Base-by-base conservation (phyloP, 2,797 vertebrate species). In the Hozukius guyotensis region DNA sequence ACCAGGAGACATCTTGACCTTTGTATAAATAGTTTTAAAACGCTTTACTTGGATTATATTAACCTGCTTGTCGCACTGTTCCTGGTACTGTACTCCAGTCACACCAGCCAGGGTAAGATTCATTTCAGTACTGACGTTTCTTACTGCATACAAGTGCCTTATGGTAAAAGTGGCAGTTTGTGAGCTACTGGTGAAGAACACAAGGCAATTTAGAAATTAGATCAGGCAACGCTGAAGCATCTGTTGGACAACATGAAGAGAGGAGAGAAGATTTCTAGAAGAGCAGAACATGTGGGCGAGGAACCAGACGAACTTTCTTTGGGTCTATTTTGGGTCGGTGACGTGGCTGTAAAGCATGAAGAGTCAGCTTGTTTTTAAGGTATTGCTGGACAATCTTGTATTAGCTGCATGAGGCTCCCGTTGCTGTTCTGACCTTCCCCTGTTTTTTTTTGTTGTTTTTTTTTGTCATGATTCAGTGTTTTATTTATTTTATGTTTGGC, bases 321-420 rank as follows among this genome's bases (percentile, higher is more conserved):
- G 64, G 20, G 76, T 81, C 8, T 49, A 27, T 68, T 80, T 36
- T 76, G 68, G 64, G 60, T 78, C 24, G n/a, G 69, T 81, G 52
- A 72, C 42, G 64, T 72, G 75, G 74, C 72, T 89, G 69, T 78
- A 74, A 91, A 72, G 87, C 87, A 93, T 88, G 83, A 87, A 24
- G 72, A 86, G 81, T 82, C 83, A 71, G 69, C 75, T 88, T 82
- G 80, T 68, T 80, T 85, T 85, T 76, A 80, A 87, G 87, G 85
- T 93, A 93, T 95, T 95, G 95, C 94, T 95, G 94, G 95, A 95
- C 95, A 95, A 96, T 95, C 93, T 88, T 84, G 85, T 90, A 82
- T 92, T 93, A 63, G 82, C 85, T 93, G 93, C 93, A 95, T 94
- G 93, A 88, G 67, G 83, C 81, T 88, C 85, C 77, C 79, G 34